phyloP scores from a whole-genome alignment of 2,888 invertebrate species.

The Atethmia centrago region DNA sequence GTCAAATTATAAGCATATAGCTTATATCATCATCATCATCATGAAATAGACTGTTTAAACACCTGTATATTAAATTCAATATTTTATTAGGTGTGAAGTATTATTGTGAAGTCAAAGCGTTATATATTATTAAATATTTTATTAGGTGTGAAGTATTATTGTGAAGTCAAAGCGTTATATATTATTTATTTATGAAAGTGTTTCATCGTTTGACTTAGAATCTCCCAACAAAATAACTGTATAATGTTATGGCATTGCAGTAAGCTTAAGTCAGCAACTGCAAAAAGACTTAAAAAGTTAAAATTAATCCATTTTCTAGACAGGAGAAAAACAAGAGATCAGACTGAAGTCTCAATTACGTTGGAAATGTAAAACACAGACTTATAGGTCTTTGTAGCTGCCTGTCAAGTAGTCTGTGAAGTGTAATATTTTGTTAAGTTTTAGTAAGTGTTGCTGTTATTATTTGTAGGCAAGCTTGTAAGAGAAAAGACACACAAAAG shows the following conservation, averaged over 20 bases:
- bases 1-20: not conserved
- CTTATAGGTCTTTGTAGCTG: constrained; percentile 25
- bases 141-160: not conserved
- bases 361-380: constrained; percentile 18
- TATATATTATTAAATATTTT: not conserved
- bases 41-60: not conserved
- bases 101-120: too few species aligned
- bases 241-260: not conserved
- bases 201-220: not conserved
- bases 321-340: constrained; percentile 10
- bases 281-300: not conserved
- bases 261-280: not conserved
- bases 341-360: constrained; percentile 42
- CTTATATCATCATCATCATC: not conserved
- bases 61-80: too few species aligned
- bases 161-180: not conserved
- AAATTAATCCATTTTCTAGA: constrained; percentile 1
- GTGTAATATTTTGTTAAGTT: constrained; percentile 26
- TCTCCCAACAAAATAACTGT: not conserved
- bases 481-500: not conserved
- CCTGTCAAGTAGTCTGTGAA: constrained; percentile 30
- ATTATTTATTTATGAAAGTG: not conserved
- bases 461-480: not conserved
- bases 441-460: not conserved
- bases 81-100: too few species aligned